A percentile compares a stretch with the other conserved stretches of the same genome.
Conservation (phyloP, 2,113 vertebrate genomes). For the Tylochromis polylepis region DNA sequence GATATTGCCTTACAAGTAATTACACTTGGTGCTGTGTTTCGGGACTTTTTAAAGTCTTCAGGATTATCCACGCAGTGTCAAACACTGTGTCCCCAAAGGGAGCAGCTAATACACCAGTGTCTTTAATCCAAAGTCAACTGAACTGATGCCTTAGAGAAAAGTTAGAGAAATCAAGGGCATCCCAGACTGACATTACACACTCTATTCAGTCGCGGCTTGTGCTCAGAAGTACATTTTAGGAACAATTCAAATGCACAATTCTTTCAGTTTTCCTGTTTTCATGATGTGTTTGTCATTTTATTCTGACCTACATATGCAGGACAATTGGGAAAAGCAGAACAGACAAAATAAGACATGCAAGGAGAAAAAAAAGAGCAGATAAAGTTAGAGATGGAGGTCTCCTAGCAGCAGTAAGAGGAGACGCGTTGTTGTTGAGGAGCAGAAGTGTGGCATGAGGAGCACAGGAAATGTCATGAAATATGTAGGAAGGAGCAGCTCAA, state of each 20-base stretch:
- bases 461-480: conserved; percentile 69
- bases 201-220: background rate
- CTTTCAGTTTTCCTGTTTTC: background rate
- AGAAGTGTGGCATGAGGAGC: conserved; percentile 45
- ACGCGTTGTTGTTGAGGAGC: conserved; percentile 14
- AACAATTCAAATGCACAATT: background rate
- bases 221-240: background rate
- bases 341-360: background rate
- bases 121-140: conserved; percentile 8
- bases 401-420: conserved; percentile 17
- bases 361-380: background rate
- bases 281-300: background rate
- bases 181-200: background rate
- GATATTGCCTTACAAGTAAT: background rate
- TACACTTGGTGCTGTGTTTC: background rate
- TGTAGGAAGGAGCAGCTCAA: conserved; percentile 56
- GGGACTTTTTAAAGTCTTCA: background rate
- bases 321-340: background rate
- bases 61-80: background rate
- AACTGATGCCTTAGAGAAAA: background rate
- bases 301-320: conserved; percentile 22
- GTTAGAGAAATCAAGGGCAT: background rate
- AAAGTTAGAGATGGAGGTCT: conserved; percentile 10
- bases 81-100: background rate
- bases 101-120: background rate